Conservation (phyloP, 1,140 invertebrate species). For the Drosophila auraria region DNA sequence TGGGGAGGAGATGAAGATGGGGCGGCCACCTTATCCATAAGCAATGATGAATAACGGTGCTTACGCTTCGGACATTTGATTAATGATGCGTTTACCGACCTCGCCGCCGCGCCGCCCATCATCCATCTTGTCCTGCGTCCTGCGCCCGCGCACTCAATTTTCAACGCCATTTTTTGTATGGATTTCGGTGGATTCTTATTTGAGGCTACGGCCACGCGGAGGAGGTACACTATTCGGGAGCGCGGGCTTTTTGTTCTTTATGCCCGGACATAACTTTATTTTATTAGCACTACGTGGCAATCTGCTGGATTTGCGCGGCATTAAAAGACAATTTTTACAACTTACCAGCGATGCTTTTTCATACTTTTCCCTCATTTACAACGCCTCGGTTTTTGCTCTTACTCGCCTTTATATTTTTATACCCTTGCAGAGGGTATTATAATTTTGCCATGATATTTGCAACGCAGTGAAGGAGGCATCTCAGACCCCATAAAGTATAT, state of each 20-base stretch:
- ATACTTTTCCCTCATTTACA: slow-evolving; percentile 51
- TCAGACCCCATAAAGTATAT: too few relatives aligned
- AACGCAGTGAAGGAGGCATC: too few relatives aligned
- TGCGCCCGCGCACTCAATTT: slow-evolving; percentile 67
- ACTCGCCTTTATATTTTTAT: slow-evolving; percentile 18
- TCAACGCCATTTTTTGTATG: slow-evolving; percentile 68
- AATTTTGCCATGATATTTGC: too few relatives aligned
- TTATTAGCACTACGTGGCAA: slow-evolving; percentile 84
- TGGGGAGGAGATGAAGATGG: slow-evolving; percentile 5
- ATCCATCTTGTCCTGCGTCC: slow-evolving; percentile 29
- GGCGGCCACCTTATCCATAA: slow-evolving; percentile 61
- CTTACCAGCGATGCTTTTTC: slow-evolving; percentile 77
- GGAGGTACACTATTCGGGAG: slow-evolving; percentile 60
- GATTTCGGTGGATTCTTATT: slow-evolving; percentile 44
- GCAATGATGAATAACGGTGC: slow-evolving; percentile 84
- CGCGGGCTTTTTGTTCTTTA: slow-evolving; percentile 62
- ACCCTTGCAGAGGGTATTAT: too few relatives aligned
- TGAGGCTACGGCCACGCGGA: neutral
- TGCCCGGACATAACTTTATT: slow-evolving; percentile 79
- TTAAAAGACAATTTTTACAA: slow-evolving; percentile 85
- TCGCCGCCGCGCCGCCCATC: slow-evolving; percentile 9
- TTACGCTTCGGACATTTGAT: slow-evolving; percentile 84
- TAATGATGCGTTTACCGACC: slow-evolving; percentile 84
- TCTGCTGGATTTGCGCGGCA: slow-evolving; percentile 83
- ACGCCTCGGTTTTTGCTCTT: slow-evolving; percentile 8